Percentiles rank a stretch among this genome's conserved stretches.
These are phyloP conservation scores for Strigops habroptila DNA, from an alignment of 2,113 vertebrate species.

Conservation along the genomic window DNA sequence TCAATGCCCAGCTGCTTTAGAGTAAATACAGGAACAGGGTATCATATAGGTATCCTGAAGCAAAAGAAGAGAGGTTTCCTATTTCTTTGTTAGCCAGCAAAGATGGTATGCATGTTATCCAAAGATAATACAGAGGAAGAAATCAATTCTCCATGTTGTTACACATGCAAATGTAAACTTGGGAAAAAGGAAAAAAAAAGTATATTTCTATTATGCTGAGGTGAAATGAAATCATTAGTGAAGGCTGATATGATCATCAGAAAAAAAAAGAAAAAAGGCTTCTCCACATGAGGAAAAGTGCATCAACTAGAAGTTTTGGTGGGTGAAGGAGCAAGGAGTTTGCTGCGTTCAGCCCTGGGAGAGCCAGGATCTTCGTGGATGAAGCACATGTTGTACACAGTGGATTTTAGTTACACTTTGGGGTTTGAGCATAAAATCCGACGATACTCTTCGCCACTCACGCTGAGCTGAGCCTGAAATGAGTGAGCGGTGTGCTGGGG, in stretches of 20 bases:
- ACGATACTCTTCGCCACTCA: rapidly evolving
- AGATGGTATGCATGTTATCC: constrained; percentile 41
- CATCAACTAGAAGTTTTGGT: neutral
- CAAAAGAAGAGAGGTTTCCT: constrained; percentile 39
- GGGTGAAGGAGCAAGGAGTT: neutral
- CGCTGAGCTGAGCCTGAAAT: neutral
- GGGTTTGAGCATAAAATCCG: neutral
- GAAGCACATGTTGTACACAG: rapidly evolving
- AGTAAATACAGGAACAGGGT: constrained; percentile 51
- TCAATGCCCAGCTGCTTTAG: constrained; percentile 40
- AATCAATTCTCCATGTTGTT: constrained; percentile 63
- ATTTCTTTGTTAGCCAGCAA: constrained; percentile 56
- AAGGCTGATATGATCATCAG: neutral
- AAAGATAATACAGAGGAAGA: constrained; percentile 51
- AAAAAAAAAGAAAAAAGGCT: neutral
- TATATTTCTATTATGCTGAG: constrained; percentile 44
- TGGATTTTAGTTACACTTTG: neutral
- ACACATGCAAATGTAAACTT: constrained; percentile 68
- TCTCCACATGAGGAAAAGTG: neutral
- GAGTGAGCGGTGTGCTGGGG: neutral
- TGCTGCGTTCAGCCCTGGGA: neutral
- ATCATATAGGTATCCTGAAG: constrained; percentile 36
- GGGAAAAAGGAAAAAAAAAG: neutral
- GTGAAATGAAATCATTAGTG: constrained; percentile 25
- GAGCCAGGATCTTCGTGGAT: rapidly evolving